Evolutionary conservation across 2,888 invertebrate genomes (phyloP), one percentile per base, ranked within the genome.

Genomic region (Noctuana brunneofusca): DNA sequence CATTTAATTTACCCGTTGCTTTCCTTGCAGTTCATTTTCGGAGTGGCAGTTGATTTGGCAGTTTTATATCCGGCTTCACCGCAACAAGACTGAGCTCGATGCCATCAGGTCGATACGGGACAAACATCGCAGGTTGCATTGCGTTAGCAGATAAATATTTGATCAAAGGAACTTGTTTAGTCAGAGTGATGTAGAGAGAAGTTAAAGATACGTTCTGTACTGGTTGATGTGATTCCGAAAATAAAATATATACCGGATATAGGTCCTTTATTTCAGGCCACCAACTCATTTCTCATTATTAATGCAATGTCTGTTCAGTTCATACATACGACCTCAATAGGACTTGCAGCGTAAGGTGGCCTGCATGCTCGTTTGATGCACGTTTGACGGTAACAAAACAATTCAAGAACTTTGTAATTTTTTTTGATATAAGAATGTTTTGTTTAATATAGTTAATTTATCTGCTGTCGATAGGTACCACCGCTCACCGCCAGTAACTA

Each of bases 1-100:
- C 9, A 22, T 49, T 49, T 27, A 22, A 49, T 49, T 49, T 27
- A 22, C 5, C 46, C n/a, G n/a, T 24, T 49, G 24, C 22, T 49
- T 49, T 24, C 12, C 49, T 18, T n/a, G 22, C 49, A 49, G 24
- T 49, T 49, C 49, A 49, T 49, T 27, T 27, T 22, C 24, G 24
- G 1, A 14, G 49, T 27, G 49, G 24, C 49, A 49, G 49, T 49
- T 49, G 49, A 49, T 49, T 49, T 24, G 49, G 5, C 49, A 49
- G 49, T 49, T 49, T 49, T 49, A 27, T 49, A 27, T 49, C 14
- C 49, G 49, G 27, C 14, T 49, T 48, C 5, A 4, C 22, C n/a
- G 22, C 48, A 48, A 18, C 22, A 48, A 48, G 48, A 20, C 9
- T 16, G 43, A 16, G 11, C 43, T 43, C 41, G 41, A 41, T 41